A percentile compares a stretch with the other conserved stretches of the same genome.
These are phyloP conservation scores for Popillia japonica DNA, from an alignment of 1,140 invertebrate genomes.

Conservation along the genomic window DNA sequence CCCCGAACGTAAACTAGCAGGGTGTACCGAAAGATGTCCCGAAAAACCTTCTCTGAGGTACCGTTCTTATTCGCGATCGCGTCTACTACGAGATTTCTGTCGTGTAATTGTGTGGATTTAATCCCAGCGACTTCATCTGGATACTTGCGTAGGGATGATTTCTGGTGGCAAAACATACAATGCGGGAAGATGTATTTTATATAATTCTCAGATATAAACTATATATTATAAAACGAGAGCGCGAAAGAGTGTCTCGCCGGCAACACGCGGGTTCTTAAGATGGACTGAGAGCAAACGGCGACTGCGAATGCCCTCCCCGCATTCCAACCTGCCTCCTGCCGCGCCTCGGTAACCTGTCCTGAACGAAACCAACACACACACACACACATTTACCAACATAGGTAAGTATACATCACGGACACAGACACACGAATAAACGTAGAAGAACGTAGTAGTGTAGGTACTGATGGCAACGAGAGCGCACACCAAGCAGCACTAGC, in stretches of 20 bases:
- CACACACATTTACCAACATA: neutral
- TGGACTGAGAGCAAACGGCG: constrained; percentile 55
- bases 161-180: too few species aligned
- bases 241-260: constrained; percentile 12
- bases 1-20: neutral
- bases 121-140: too few species aligned
- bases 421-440: neutral
- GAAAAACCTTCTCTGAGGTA: too few species aligned
- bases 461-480: constrained; percentile 54
- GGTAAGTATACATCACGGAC: neutral
- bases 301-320: constrained; percentile 57
- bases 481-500: constrained; percentile 39
- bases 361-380: constrained; percentile 41
- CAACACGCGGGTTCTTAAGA: constrained; percentile 49
- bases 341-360: constrained; percentile 53
- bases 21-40: neutral
- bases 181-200: too few species aligned
- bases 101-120: too few species aligned
- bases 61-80: too few species aligned
- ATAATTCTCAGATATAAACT: too few species aligned
- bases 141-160: too few species aligned
- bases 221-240: neutral
- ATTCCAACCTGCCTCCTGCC: constrained; percentile 56
- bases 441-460: constrained; percentile 28
- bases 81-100: too few species aligned